These are phyloP conservation scores for Mormyrus lacerda DNA, from an alignment of 2,113 vertebrate species.

Conservation along the genomic window DNA sequence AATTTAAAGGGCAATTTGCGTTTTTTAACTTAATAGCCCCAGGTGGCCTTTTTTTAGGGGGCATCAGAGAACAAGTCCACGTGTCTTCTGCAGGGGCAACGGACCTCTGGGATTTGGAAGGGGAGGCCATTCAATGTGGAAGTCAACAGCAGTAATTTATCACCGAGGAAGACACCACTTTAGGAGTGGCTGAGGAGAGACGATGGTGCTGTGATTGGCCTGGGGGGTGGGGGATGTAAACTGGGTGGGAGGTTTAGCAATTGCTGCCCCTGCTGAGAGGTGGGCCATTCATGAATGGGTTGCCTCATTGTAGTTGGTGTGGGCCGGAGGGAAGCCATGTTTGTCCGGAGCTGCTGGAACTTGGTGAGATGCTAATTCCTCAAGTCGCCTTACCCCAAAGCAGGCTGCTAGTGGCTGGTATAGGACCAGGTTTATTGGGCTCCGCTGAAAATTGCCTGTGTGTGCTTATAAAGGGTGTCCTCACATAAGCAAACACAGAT, in stretches of 20 bases:
- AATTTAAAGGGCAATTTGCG: not conserved
- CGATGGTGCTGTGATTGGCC: not conserved
- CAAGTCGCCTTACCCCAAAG: constrained; percentile 1
- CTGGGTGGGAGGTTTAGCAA: not conserved
- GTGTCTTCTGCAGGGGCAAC: not conserved
- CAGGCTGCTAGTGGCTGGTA: not conserved
- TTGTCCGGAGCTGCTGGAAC: constrained; percentile 51
- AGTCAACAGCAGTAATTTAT: constrained; percentile 56
- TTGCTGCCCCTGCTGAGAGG: not conserved
- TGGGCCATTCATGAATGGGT: not conserved
- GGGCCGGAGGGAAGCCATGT: not conserved
- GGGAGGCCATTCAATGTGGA: constrained; percentile 32
- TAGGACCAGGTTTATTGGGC: not conserved
- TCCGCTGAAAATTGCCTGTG: not conserved
- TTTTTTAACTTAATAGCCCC: not conserved
- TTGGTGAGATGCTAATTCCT: constrained; percentile 63
- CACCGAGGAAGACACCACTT: constrained; percentile 43
- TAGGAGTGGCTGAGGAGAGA: not conserved
- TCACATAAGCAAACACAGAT: constrained; percentile 42
- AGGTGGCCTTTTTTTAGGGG: not conserved
- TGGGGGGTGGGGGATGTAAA: not conserved
- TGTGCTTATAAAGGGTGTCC: constrained; percentile 19
- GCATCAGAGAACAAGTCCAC: not conserved
- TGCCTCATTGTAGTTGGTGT: not conserved
- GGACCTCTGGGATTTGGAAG: not conserved